Evolutionary conservation across 2,113 vertebrate genomes (phyloP).

Genomic region (Orientallactaga bullata): DNA sequence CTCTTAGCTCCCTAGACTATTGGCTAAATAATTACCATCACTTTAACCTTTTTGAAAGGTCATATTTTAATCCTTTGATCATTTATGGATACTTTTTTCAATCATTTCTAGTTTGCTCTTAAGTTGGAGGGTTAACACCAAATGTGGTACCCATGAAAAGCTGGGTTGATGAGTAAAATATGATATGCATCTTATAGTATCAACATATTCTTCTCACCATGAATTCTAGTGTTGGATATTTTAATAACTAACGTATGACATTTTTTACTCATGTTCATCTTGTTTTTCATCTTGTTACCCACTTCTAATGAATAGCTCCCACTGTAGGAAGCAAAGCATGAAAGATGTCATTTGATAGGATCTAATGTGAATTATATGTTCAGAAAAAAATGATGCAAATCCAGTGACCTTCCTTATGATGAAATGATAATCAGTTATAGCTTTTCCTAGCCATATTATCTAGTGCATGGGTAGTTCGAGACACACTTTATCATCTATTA

Average conservation of each 20-base stretch:
- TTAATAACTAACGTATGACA: constrained; percentile 63
- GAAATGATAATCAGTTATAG: constrained; percentile 59
- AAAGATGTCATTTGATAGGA: constrained; percentile 58
- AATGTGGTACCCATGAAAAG: constrained; percentile 46
- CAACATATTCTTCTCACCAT: constrained; percentile 60
- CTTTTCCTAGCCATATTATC: constrained; percentile 21
- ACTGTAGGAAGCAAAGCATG: constrained; percentile 56
- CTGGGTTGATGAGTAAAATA: constrained; percentile 38
- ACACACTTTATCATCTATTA: constrained; percentile 55
- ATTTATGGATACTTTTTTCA: constrained; percentile 64
- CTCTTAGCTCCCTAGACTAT: constrained; percentile 33
- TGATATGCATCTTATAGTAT: constrained; percentile 69
- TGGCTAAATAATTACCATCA: constrained; percentile 71
- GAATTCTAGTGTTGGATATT: constrained; percentile 49
- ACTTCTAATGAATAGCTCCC: constrained; percentile 68
- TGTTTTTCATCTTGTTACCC: constrained; percentile 74
- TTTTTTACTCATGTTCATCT: constrained; percentile 70
- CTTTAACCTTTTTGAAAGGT: constrained; percentile 66
- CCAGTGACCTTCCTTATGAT: constrained; percentile 54
- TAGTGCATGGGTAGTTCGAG: constrained; percentile 10
- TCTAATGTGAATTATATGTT: constrained; percentile 71
- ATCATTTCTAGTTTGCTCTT: constrained; percentile 65
- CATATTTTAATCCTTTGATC: constrained; percentile 76
- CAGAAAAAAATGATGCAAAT: constrained; percentile 67
- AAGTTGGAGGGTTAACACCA: constrained; percentile 50